phyloP scores from a whole-genome alignment of 2,797 vertebrate genomes.

The Diceros bicornis region DNA sequence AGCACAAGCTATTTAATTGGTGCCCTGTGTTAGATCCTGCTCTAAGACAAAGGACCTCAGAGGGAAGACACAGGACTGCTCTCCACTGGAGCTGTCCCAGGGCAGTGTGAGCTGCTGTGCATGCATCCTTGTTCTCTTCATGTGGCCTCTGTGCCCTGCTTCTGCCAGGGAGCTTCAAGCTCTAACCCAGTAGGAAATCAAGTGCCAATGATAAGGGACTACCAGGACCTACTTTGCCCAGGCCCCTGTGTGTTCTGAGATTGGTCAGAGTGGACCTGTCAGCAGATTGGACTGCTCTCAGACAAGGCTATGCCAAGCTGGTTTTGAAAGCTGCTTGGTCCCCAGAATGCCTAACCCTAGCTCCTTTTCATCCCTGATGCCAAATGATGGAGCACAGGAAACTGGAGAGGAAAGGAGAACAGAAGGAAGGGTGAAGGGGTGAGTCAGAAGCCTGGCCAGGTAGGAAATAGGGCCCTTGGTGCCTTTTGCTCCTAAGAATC shows the following conservation, averaged over 20 bases:
- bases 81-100: not conserved
- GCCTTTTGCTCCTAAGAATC: conserved; percentile 5
- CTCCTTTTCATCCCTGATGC: conserved; percentile 5
- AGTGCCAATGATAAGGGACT: not conserved
- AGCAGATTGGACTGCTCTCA: not conserved
- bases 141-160: conserved; percentile 12
- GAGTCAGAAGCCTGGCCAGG: not conserved
- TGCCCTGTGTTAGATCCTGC: not conserved
- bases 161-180: not conserved
- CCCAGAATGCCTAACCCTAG: not conserved
- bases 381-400: not conserved
- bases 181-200: conserved; percentile 32
- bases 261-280: not conserved
- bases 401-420: not conserved
- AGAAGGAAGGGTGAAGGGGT: conserved; percentile 21
- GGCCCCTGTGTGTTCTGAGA: not conserved
- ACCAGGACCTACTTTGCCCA: not conserved
- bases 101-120: not conserved
- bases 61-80: not conserved
- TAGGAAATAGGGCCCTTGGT: not conserved
- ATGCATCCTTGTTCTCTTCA: not conserved
- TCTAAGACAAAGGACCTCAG: not conserved
- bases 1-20: not conserved
- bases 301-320: not conserved
- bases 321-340: not conserved